A percentile compares a stretch with the other conserved stretches of the same genome.
Conservation (phyloP, 2,113 vertebrate genomes). For the Psittacula cyanocephala region DNA sequence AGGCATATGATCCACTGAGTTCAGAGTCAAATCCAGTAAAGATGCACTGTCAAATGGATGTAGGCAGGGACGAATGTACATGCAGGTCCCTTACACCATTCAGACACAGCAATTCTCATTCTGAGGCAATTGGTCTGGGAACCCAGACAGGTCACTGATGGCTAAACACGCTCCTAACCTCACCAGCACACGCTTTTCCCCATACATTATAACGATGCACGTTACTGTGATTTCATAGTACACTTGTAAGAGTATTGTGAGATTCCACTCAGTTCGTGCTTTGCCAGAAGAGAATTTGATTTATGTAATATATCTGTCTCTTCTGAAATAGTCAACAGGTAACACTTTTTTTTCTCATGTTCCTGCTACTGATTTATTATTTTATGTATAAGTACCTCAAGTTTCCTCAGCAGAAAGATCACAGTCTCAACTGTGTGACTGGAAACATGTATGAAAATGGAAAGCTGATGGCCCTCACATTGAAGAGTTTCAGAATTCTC, state of each 20-base stretch:
- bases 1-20: not conserved
- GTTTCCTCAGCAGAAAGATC: not conserved
- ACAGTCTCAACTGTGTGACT: accelerated
- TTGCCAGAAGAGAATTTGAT: not conserved
- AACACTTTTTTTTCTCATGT: not conserved
- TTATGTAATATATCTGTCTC: not conserved
- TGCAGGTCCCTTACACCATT: not conserved
- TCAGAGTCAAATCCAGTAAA: not conserved
- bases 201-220: not conserved
- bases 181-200: not conserved
- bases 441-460: not conserved
- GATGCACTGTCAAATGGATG: not conserved
- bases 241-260: not conserved
- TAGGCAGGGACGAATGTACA: not conserved
- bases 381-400: not conserved
- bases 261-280: not conserved
- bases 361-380: not conserved
- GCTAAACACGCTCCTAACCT: not conserved
- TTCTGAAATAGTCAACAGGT: not conserved
- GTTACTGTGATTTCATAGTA: not conserved
- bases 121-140: not conserved
- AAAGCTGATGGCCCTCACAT: not conserved
- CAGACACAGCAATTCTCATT: not conserved
- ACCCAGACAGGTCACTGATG: not conserved
- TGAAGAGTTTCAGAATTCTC: not conserved